phyloP scores from a whole-genome alignment of 35 echinoderm and acorn worm genomes.

The Acanthaster planci region DNA sequence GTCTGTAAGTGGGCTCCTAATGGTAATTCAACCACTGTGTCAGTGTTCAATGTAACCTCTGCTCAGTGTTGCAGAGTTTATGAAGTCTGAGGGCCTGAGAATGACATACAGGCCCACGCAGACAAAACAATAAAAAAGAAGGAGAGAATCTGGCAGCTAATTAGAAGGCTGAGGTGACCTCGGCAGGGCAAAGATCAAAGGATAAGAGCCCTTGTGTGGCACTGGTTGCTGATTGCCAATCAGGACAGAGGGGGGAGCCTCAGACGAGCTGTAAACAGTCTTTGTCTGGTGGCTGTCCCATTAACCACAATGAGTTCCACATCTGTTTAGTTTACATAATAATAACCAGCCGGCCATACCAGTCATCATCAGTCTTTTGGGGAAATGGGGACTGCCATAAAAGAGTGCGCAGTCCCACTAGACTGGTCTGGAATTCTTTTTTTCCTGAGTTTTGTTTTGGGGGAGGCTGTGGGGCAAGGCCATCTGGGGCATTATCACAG shows the following conservation, averaged over 20 bases:
- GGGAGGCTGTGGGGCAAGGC: not conserved
- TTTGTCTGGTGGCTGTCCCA: conserved; percentile 5
- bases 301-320: conserved; percentile 18
- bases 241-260: not conserved
- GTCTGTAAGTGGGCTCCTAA: not conserved
- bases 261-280: conserved; percentile 28
- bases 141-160: not conserved
- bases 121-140: conserved; percentile 27
- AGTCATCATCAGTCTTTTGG: conserved; percentile 16
- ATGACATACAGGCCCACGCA: not conserved
- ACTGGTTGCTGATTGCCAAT: conserved; percentile 23
- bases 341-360: conserved; percentile 2
- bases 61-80: not conserved
- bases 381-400: not conserved
- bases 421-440: not conserved
- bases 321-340: conserved; percentile 17
- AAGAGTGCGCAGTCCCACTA: not conserved
- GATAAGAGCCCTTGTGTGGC: conserved; percentile 22
- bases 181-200: conserved; percentile 23
- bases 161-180: conserved; percentile 17
- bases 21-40: conserved; percentile 4
- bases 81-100: not conserved
- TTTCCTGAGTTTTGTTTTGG: not conserved
- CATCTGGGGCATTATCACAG: not conserved
- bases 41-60: not conserved